These are phyloP conservation scores for Shargacucullia verbasci DNA, from an alignment of 2,888 invertebrate species.

Conservation along the genomic window DNA sequence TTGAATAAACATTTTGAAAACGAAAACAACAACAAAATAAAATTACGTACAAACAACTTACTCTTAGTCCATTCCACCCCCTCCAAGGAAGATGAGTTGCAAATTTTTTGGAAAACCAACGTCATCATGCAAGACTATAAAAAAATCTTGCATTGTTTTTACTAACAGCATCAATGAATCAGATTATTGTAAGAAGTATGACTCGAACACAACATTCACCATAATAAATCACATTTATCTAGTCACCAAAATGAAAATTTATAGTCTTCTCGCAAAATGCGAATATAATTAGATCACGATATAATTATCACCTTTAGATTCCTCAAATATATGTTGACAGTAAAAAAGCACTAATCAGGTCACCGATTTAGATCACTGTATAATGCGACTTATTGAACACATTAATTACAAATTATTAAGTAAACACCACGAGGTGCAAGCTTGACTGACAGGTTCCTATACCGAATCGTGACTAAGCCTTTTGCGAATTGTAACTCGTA, in stretches of 20 bases:
- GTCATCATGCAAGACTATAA: conserved; percentile 28
- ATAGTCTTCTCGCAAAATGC: conserved; percentile 9
- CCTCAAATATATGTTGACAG: background rate
- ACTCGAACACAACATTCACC: conserved; percentile 37
- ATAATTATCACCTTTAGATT: conserved; percentile 16
- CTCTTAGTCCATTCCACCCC: conserved; percentile 42
- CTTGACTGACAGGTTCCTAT: conserved; percentile 25
- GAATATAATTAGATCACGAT: background rate
- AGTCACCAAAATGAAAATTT: conserved; percentile 32
- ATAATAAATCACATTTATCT: conserved; percentile 54
- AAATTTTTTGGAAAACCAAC: conserved; percentile 31
- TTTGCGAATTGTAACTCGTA: conserved; percentile 15
- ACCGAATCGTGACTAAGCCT: conserved; percentile 49
- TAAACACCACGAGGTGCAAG: conserved; percentile 12
- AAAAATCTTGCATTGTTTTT: conserved; percentile 31
- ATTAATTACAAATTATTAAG: conserved; percentile 21
- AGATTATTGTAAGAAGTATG: conserved; percentile 29
- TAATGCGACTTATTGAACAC: conserved; percentile 25
- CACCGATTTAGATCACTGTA: conserved; percentile 10
- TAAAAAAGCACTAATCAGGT: conserved; percentile 3
- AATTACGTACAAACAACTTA: conserved; percentile 38
- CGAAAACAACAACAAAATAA: conserved; percentile 11
- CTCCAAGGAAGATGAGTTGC: conserved; percentile 42
- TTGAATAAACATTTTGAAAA: background rate
- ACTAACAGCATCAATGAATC: conserved; percentile 44